Base-by-base conservation (phyloP, 2,797 vertebrate species). In the Lepilemur septentrionalis region DNA sequence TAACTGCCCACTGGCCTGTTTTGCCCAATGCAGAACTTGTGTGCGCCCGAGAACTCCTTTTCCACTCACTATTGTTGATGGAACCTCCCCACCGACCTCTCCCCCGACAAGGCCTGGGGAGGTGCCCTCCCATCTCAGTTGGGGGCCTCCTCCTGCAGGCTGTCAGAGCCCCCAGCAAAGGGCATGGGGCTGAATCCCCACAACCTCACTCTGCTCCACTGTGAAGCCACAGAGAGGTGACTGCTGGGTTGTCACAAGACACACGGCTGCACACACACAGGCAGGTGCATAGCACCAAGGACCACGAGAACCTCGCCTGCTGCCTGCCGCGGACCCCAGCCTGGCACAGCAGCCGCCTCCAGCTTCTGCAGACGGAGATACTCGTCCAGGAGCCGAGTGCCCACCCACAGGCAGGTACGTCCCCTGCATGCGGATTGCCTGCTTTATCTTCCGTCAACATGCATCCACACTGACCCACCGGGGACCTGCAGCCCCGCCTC, bases 211-310 rank as follows among this genome's bases (percentile, higher is more conserved):
- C 18, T 35, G 30, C 0, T 2, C 23, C 5, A 0, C 63, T 25
- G 8, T 2, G 46, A 80, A 75, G 65, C 67, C 50, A 46, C 65
- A 43, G 22, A 2, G 61, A 85, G 70, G 57, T 22, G 55, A 69
- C 1, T 3, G 28, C 5, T 32, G 73, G 46, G 46, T 7, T 46
- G 46, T 46, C 46, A 46, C 28, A 30, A 12, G 67, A 59, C 46
- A 13, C 23, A 1, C 2, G 11, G 41, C 5, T 0, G 0, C 11
- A 48, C 17, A 12, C 2, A 2, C 12, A 25, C 17, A 63, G 32
- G n/a, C 32, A 46, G 43, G 12, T 0, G 14, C 12, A 6, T 4
- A 38, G 48, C 0, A 8, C 48, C 52, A 18, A 52, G 80, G 75
- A 25, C 17, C 32, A 75, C 38, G 20, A 28, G 59, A 69, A 28